Conservation (phyloP, 1,140 invertebrate genomes). For the Bicyclus anynana region DNA sequence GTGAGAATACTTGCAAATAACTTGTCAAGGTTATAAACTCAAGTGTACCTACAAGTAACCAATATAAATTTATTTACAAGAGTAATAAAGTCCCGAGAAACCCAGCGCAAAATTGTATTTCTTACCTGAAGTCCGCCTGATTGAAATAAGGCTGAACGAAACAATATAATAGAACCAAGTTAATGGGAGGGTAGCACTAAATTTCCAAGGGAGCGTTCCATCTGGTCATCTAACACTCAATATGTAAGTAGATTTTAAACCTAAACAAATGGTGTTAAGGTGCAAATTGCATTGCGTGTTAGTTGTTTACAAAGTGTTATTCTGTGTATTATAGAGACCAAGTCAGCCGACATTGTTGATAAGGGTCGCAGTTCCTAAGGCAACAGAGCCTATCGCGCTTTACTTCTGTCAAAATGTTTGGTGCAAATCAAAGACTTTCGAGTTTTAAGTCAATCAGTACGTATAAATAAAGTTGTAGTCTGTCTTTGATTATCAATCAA, state of each 20-base stretch:
- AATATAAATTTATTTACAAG: constrained; percentile 16
- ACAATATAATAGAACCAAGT: constrained; percentile 54
- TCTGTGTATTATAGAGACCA: constrained; percentile 48
- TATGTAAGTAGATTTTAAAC: not conserved
- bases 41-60: not conserved
- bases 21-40: not conserved
- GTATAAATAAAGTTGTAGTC: too few species aligned
- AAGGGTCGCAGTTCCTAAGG: constrained; percentile 59
- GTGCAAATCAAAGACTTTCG: not conserved
- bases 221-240: not conserved
- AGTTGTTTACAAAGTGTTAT: constrained; percentile 35
- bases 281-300: constrained; percentile 4
- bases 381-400: constrained; percentile 32
- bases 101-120: constrained; percentile 20
- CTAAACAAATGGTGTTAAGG: not conserved
- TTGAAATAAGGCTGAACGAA: constrained; percentile 55
- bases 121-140: constrained; percentile 30
- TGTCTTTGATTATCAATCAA: too few species aligned
- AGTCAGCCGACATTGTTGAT: constrained; percentile 58
- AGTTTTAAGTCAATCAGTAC: too few species aligned
- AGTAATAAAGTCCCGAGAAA: constrained; percentile 16
- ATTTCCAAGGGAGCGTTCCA: constrained; percentile 34
- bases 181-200: constrained; percentile 51
- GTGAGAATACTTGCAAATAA: not conserved
- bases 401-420: constrained; percentile 20